Evolutionary conservation across 1,140 invertebrate species (phyloP), one percentile per base, ranked within the genome.

Genomic region (Caenorhabditis remanei): DNA sequence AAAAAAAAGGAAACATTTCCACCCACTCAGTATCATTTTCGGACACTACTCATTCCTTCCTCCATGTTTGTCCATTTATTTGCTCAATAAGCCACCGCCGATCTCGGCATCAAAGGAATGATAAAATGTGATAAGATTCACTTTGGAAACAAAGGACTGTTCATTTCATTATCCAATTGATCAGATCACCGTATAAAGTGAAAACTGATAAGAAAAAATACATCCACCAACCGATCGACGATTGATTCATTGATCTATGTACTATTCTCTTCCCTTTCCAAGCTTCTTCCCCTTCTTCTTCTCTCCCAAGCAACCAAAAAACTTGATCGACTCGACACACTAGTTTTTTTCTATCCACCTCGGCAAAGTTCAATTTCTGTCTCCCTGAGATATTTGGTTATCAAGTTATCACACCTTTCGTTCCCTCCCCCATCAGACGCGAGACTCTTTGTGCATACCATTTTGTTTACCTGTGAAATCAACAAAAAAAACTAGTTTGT

Each of bases 41-140:
- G 65, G 41, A 46, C 4, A 40, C 7, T 11, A 63, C 21, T 40
- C 32, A 6, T 32, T 32, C 32, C 32, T 32, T 32, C 32, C 61
- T 32, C 24, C 61, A 32, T 71, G 41, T 71, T 19, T 71, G 41
- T n/a, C n/a, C 24, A 24, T 32, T 71, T 71, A n/a, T 71, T 71
- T 71, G 65, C 65, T 71, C 65, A 71, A 71, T 19, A 16, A 65
- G 11, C 24, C 21, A 65, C 32, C 65, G 16, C 65, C 65, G 41
- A 71, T 71, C 65, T 71, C 65, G 65, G 65, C 65, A 71, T 71
- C 65, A 43, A 63, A 32, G 24, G 61, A 63, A 3, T 63, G 61
- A 63, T 63, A 63, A 32, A 63, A 16, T 71, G 14, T 71, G 65
- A 71, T 71, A 71, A 71, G 14, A 71, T 46, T 71, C 11, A 4